Evolutionary conservation across 2,888 invertebrate species (phyloP).

Genomic region (Euzophera pinguis): DNA sequence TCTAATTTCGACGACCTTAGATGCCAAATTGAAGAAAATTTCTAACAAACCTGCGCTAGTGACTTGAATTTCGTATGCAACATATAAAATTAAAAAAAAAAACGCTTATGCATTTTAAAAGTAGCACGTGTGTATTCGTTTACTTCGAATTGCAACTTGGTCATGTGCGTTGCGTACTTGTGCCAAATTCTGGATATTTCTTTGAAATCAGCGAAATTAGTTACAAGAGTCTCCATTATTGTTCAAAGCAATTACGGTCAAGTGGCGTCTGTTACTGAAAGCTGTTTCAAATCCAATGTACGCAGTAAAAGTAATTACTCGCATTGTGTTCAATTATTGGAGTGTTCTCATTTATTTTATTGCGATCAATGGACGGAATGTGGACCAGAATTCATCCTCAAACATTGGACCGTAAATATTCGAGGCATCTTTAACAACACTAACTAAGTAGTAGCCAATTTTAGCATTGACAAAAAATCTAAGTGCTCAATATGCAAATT

Average conservation of each 20-base stretch:
- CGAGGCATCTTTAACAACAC: too few species aligned
- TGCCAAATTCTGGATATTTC: background rate
- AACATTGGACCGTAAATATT: too few species aligned
- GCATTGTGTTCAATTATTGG: too few species aligned
- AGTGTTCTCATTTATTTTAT: too few species aligned
- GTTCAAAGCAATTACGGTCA: constrained; percentile 5
- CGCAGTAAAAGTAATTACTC: too few species aligned
- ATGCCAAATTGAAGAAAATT: background rate
- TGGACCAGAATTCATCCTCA: too few species aligned
- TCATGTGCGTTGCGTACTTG: constrained; percentile 5
- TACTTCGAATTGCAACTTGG: background rate
- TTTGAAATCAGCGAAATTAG: background rate
- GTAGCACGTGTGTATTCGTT: background rate
- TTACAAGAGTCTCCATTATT: background rate
- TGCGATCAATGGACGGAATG: too few species aligned
- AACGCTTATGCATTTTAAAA: background rate
- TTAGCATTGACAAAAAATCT: too few species aligned
- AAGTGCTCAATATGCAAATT: too few species aligned
- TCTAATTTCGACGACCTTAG: too few species aligned
- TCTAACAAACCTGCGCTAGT: background rate
- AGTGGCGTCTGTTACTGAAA: background rate
- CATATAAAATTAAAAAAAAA: background rate
- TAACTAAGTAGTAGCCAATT: too few species aligned
- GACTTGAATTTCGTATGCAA: background rate
- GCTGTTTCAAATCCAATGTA: background rate